Base-by-base conservation (phyloP, 2,113 vertebrate species). In the Tursiops truncatus region DNA sequence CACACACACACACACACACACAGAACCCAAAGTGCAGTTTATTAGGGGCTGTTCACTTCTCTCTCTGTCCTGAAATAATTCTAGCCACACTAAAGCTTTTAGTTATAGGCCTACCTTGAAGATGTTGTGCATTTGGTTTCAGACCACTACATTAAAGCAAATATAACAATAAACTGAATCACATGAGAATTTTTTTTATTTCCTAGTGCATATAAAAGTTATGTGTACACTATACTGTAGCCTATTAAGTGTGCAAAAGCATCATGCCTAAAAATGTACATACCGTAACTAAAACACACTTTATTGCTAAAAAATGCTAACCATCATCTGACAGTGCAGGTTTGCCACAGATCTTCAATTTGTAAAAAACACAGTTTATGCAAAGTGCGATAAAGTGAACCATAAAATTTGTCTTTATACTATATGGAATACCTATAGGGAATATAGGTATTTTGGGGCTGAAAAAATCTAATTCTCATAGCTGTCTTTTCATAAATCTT, bases 401-500 rank as follows among this genome's bases (percentile, higher is more conserved):
- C 17, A 67, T 67, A 33, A 67, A 31, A 17, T 67, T 31, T 77
- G 13, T 31, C 28, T 80, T 90, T 53, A 58, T 25, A 36, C 21
- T 8, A 0, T 31, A 15, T 62, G 11, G 26, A 38, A n/a, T 31
- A 23, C 2, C 2, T 60, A 2, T 1, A 53, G 9, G 21, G 21
- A 81, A 74, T 3, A 41, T 1, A 41, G 41, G 41, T 41, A 41
- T 41, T 41, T 6, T 41, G 41, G 41, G 4, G 9, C 5, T 33
- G 26, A 67, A 47, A 80, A 20, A 73, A 80, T 7, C 5, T 26
- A n/a, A 47, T 63, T 17, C 8, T 77, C 12, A 31, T 56, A 3
- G 7, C 10, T 62, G 3, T 82, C 6, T 63, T 4, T 26, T 76
- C 44, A 86, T 20, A 90, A 36, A 58, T 89, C 21, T 26, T 56